A percentile compares a stretch with the other conserved stretches of the same genome.
phyloP scores from a whole-genome alignment of 2,113 vertebrate genomes.

The Rattus rattus region DNA sequence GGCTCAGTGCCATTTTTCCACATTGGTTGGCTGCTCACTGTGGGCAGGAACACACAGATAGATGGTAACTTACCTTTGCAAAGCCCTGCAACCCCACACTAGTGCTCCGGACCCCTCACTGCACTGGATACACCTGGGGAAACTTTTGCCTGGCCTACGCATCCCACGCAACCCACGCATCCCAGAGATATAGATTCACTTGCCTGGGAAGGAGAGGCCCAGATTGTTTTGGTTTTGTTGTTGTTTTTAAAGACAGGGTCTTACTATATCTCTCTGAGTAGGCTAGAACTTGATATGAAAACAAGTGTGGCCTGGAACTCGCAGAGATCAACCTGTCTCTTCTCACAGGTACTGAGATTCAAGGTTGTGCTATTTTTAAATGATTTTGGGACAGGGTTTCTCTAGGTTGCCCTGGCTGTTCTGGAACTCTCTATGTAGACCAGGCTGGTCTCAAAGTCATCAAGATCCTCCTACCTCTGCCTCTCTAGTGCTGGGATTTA shows the following conservation, averaged over 20 bases:
- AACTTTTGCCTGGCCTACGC: not conserved
- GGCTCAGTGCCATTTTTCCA: constrained; percentile 88
- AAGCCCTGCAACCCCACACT: not conserved
- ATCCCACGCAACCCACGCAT: not conserved
- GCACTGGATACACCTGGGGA: not conserved
- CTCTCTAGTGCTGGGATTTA: not conserved
- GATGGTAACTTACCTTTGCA: not conserved
- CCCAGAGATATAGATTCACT: constrained; percentile 36
- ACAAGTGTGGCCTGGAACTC: not conserved
- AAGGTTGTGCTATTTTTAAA: not conserved
- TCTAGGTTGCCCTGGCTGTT: not conserved
- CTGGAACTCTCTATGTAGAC: not conserved
- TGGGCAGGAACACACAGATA: constrained; percentile 39
- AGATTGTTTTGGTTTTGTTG: not conserved
- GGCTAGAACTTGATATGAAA: not conserved
- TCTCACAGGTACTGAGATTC: not conserved
- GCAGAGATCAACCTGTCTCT: not conserved
- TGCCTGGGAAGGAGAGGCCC: not conserved
- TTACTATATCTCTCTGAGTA: not conserved
- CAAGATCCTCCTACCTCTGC: not conserved
- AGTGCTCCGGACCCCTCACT: not conserved
- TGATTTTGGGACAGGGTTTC: not conserved
- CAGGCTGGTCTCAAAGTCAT: not conserved
- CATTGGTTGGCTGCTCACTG: not conserved
- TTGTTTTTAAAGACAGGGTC: not conserved